Conservation (phyloP, 2,797 vertebrate species). For the Hydrophis major region DNA sequence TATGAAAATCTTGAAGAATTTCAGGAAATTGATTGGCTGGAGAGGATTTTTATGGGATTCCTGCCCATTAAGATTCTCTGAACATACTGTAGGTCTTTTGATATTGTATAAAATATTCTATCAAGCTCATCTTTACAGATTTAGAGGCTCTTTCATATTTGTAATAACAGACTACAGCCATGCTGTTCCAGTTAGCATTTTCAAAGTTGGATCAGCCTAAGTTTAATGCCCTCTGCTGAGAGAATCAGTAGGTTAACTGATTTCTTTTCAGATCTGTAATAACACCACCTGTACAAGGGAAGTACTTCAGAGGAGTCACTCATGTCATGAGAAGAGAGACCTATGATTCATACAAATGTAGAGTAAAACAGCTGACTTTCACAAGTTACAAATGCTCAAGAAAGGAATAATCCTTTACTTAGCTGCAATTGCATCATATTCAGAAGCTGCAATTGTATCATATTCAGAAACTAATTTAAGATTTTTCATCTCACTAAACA, state of each 20-base stretch:
- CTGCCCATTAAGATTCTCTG: background rate
- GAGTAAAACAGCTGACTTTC: accelerated
- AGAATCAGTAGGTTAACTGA: background rate
- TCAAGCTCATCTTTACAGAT: accelerated
- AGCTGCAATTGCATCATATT: background rate
- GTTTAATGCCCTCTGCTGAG: constrained; percentile 69
- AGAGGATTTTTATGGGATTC: background rate
- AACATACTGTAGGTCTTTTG: background rate
- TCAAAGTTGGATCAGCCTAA: constrained; percentile 34
- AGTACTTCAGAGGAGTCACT: background rate
- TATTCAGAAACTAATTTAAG: accelerated
- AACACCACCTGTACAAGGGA: background rate
- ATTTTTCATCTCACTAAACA: background rate
- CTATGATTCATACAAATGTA: background rate
- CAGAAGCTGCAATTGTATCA: background rate
- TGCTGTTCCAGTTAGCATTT: background rate
- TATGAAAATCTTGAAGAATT: constrained; percentile 43
- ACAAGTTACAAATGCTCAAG: too few species aligned
- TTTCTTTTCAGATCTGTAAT: background rate
- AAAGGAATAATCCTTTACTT: background rate
- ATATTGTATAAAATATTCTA: accelerated
- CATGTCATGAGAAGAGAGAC: background rate
- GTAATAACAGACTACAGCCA: background rate
- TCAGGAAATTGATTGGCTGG: constrained; percentile 47
- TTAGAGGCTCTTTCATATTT: accelerated